A percentile compares a stretch with the other conserved stretches of the same genome.
These are phyloP conservation scores for Sclerurus mexicanus DNA, from an alignment of 2,113 vertebrate genomes.

Conservation along the genomic window DNA sequence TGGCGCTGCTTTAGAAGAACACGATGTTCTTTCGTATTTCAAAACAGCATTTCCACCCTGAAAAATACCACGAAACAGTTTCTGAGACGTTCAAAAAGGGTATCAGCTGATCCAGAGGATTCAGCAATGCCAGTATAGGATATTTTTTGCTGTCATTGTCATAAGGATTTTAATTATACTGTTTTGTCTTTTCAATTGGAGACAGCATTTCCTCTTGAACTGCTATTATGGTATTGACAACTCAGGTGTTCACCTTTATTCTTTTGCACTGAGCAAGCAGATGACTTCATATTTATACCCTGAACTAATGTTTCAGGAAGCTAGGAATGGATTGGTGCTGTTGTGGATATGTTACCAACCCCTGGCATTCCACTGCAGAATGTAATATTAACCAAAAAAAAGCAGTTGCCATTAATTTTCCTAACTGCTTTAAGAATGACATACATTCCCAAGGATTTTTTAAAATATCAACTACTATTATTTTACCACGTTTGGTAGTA, in stretches of 20 bases:
- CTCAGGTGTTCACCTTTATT: constrained; percentile 7
- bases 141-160: background rate
- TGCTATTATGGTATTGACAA: background rate
- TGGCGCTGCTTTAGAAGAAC: constrained; percentile 24
- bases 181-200: background rate
- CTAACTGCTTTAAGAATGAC: background rate
- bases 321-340: background rate
- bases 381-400: background rate
- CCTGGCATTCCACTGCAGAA: background rate
- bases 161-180: background rate
- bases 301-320: background rate
- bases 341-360: background rate
- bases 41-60: background rate
- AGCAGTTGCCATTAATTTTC: background rate
- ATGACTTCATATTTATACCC: background rate
- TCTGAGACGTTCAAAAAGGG: background rate
- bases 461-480: background rate
- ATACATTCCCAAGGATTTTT: background rate
- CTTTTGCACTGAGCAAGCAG: background rate
- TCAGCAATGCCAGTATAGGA: background rate
- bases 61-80: constrained; percentile 21
- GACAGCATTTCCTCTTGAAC: background rate
- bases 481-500: background rate
- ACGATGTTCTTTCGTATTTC: constrained; percentile 20
- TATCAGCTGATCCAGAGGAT: background rate